Conservation (phyloP, 1,140 invertebrate species). For the Ectropis grisescens region DNA sequence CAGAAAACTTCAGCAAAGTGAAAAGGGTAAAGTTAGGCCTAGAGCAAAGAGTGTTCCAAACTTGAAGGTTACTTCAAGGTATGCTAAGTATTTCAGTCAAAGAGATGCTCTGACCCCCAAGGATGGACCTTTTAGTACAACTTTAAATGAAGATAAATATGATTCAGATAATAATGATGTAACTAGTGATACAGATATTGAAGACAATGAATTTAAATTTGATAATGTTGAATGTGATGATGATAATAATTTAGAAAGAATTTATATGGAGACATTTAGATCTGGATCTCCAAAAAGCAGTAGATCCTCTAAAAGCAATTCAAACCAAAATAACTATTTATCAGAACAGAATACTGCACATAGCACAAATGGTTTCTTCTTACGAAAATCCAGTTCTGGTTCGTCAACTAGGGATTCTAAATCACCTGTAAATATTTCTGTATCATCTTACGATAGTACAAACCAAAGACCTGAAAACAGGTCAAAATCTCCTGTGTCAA, state of each 20-base stretch:
- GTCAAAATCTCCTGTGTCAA: slow-evolving; percentile 24
- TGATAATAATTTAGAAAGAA: slow-evolving; percentile 51
- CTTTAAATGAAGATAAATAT: no score
- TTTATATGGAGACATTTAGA: slow-evolving; percentile 54
- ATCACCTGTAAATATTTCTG: slow-evolving; percentile 18
- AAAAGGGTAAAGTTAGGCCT: slow-evolving; percentile 22
- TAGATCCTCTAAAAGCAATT: slow-evolving; percentile 8
- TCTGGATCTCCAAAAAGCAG: slow-evolving; percentile 24
- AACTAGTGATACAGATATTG: slow-evolving; percentile 12
- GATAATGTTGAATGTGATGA: slow-evolving; percentile 26
- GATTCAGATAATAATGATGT: slow-evolving; percentile 1
- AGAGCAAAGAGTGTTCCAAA: slow-evolving; percentile 68
- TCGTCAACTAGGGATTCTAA: slow-evolving; percentile 14
- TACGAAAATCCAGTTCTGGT: slow-evolving; percentile 20
- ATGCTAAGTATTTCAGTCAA: slow-evolving; percentile 68
- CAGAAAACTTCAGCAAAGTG: slow-evolving; percentile 20
- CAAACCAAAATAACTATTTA: no score
- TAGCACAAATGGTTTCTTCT: slow-evolving; percentile 28
- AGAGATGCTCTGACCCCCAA: slow-evolving; percentile 48
- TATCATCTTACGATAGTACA: slow-evolving; percentile 9
- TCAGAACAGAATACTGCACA: not conserved
- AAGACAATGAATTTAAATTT: slow-evolving; percentile 15
- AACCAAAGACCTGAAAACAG: slow-evolving; percentile 6
- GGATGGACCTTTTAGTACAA: no score
- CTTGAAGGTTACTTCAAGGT: slow-evolving; percentile 56